These are phyloP conservation scores for Patiria miniata DNA, from an alignment of 35 echinoderm and acorn worm species.

Conservation along the genomic window DNA sequence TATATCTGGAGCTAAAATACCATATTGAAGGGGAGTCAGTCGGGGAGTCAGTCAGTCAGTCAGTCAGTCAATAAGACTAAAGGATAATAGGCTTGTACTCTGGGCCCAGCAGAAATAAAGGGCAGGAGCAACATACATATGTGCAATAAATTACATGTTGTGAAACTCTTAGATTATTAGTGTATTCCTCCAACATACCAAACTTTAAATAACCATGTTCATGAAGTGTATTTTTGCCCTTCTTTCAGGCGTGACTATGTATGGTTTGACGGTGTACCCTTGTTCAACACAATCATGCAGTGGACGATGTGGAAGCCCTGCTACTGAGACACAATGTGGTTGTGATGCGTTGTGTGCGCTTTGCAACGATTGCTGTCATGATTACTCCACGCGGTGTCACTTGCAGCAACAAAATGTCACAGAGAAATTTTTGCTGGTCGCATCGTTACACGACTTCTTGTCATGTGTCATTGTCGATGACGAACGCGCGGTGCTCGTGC, in stretches of 20 bases:
- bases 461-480: neutral
- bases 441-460: neutral
- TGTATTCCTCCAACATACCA: too few species aligned
- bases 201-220: too few species aligned
- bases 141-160: too few species aligned
- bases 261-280: neutral
- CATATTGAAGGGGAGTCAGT: too few species aligned
- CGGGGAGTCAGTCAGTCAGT: too few species aligned
- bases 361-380: slow-evolving; percentile 4
- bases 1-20: too few species aligned
- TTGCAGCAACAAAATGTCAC: neutral
- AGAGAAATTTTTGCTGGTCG: neutral
- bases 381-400: neutral
- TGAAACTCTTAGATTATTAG: too few species aligned
- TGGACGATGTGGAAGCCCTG: neutral
- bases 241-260: neutral
- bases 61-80: too few species aligned
- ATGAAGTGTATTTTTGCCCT: too few species aligned
- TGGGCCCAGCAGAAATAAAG: too few species aligned
- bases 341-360: neutral
- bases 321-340: neutral
- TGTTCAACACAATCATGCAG: neutral
- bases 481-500: neutral
- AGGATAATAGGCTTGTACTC: too few species aligned
- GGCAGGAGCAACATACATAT: too few species aligned